A percentile compares a stretch with the other conserved stretches of the same genome.
phyloP scores from a whole-genome alignment of 1,140 invertebrate genomes.

The Drosophila saltans region DNA sequence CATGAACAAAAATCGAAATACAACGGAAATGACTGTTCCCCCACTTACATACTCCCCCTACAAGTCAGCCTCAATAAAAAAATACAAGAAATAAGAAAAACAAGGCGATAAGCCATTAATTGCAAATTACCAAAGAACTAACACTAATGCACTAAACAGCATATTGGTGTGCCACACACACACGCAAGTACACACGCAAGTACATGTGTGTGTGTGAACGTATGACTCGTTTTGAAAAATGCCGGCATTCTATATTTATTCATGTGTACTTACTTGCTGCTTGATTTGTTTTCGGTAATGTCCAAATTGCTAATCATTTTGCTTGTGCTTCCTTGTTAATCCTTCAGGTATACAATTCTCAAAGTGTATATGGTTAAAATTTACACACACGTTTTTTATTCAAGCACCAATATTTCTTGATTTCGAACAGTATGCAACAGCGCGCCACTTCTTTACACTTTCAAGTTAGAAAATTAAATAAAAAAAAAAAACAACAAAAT shows the following conservation, averaged over 20 bases:
- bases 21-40: slow-evolving; percentile 41
- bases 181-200: slow-evolving; percentile 17
- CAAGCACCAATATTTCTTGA: slow-evolving; percentile 21
- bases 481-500: neutral
- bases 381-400: slow-evolving; percentile 31
- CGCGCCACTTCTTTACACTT: neutral
- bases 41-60: neutral
- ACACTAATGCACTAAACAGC: slow-evolving; percentile 8
- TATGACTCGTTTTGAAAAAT: slow-evolving; percentile 30
- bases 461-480: neutral
- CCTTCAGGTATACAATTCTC: neutral
- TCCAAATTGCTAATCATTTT: slow-evolving; percentile 75
- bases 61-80: neutral
- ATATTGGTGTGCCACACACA: slow-evolving; percentile 27
- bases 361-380: slow-evolving; percentile 12
- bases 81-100: slow-evolving; percentile 9
- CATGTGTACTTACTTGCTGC: slow-evolving; percentile 72
- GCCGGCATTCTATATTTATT: slow-evolving; percentile 36
- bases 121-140: slow-evolving; percentile 46
- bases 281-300: slow-evolving; percentile 70
- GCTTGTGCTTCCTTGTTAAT: slow-evolving; percentile 4
- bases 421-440: slow-evolving; percentile 25
- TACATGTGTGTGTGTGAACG: neutral
- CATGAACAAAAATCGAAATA: slow-evolving; percentile 15
- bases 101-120: slow-evolving; percentile 32